Percentiles rank a stretch among this genome's conserved stretches.
Conservation (phyloP, 2,888 invertebrate genomes). For the Nysson spinosus region DNA sequence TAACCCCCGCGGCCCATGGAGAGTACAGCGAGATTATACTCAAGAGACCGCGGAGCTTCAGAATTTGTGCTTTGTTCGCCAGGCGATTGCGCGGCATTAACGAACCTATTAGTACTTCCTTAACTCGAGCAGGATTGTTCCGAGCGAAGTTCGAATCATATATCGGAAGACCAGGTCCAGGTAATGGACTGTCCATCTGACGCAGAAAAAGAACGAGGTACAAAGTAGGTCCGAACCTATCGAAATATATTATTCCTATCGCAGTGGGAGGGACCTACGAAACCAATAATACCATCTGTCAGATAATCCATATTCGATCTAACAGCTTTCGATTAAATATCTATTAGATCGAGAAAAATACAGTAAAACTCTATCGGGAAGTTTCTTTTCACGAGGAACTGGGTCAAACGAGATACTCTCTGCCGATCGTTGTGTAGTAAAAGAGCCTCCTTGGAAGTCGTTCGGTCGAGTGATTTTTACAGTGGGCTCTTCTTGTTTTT, state of each 20-base stretch:
- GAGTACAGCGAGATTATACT: conserved; percentile 33
- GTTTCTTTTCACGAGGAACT: not conserved
- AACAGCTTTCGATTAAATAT: conserved; percentile 36
- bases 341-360: conserved; percentile 20
- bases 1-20: not conserved
- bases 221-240: conserved; percentile 17
- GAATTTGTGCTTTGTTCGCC: conserved; percentile 41
- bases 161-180: no score
- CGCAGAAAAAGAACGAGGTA: conserved; percentile 47
- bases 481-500: no score
- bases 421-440: no score
- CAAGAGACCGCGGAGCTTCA: conserved; percentile 22
- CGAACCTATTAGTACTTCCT: conserved; percentile 55
- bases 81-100: conserved; percentile 41
- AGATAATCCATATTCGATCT: conserved; percentile 20
- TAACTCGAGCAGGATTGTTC: no score
- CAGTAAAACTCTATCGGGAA: not conserved
- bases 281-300: conserved; percentile 11
- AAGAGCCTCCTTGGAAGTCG: no score
- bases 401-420: no score
- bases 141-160: no score
- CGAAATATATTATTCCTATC: conserved; percentile 44
- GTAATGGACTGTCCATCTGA: conserved; percentile 40
- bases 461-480: no score
- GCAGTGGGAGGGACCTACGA: not conserved